phyloP scores from a whole-genome alignment of 2,888 invertebrate species.

The Nasonovia ribisnigri region DNA sequence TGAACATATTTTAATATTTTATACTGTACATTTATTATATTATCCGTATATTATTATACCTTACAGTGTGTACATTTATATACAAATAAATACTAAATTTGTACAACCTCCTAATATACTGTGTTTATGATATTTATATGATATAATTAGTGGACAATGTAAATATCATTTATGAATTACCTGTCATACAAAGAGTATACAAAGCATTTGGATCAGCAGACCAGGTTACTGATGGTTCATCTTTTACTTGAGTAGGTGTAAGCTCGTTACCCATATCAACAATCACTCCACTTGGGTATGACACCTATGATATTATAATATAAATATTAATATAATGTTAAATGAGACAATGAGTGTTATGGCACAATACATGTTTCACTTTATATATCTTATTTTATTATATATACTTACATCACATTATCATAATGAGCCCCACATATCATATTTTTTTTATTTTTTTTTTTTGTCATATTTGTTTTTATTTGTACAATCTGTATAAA shows the following conservation, averaged over 20 bases:
- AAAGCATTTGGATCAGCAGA: slow-evolving; percentile 73
- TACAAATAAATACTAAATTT: neutral
- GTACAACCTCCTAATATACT: neutral
- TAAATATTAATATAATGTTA: neutral
- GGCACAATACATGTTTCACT: too few relatives aligned
- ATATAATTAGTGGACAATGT: neutral
- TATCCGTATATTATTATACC: neutral
- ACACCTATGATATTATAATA: slow-evolving; percentile 69
- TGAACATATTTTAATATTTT: neutral
- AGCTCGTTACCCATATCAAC: slow-evolving; percentile 76
- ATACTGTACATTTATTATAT: neutral
- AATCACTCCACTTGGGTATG: slow-evolving; percentile 73
- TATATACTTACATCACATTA: too few relatives aligned
- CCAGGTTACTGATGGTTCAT: slow-evolving; percentile 80
- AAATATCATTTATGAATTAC: slow-evolving; percentile 70
- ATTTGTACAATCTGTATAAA: too few relatives aligned
- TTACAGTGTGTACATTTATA: neutral
- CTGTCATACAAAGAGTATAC: slow-evolving; percentile 88
- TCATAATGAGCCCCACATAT: too few relatives aligned
- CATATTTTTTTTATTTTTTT: too few relatives aligned
- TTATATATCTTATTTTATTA: too few relatives aligned
- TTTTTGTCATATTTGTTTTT: too few relatives aligned
- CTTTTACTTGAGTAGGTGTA: slow-evolving; percentile 83
- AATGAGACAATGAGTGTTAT: too few relatives aligned
- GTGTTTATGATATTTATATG: neutral